Percentiles rank a stretch among this genome's conserved stretches.
phyloP scores from a whole-genome alignment of 2,113 vertebrate species.

The Hippocampus zosterae region DNA sequence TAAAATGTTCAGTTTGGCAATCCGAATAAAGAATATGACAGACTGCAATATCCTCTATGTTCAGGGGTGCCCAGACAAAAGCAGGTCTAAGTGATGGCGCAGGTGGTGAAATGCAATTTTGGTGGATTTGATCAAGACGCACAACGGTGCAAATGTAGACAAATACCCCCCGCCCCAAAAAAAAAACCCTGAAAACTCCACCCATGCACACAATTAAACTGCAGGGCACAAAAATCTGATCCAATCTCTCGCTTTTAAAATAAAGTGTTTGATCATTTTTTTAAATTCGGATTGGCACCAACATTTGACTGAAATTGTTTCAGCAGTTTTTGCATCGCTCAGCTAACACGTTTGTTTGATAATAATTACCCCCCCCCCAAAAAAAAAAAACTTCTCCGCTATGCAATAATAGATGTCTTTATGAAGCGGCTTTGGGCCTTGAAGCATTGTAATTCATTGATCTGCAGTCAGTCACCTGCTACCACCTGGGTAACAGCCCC shows the following conservation, averaged over 20 bases:
- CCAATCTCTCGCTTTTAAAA: not conserved
- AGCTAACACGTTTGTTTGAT: not conserved
- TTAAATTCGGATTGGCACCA: not conserved
- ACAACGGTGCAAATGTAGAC: too few species aligned
- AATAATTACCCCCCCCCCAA: not conserved
- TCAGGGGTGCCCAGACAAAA: too few species aligned
- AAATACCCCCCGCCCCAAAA: too few species aligned
- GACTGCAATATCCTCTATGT: too few species aligned
- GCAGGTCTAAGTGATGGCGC: too few species aligned
- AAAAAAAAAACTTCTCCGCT: slow-evolving; percentile 13
- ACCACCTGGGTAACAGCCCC: slow-evolving; percentile 55
- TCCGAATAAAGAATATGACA: too few species aligned
- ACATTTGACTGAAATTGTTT: too few species aligned
- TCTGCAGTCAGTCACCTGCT: slow-evolving; percentile 50
- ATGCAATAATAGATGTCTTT: slow-evolving; percentile 44
- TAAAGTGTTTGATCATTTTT: not conserved
- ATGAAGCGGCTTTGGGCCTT: slow-evolving; percentile 54
- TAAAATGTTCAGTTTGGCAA: too few species aligned
- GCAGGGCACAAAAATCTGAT: not conserved
- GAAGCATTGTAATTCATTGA: slow-evolving; percentile 53
- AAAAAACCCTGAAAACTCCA: too few species aligned
- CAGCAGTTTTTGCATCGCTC: not conserved
- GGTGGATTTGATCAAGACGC: too few species aligned
- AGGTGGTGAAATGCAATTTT: too few species aligned
- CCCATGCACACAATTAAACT: too few species aligned